Evolutionary conservation across 2,113 vertebrate genomes (phyloP).

Genomic region (Cynoglossus semilaevis): DNA sequence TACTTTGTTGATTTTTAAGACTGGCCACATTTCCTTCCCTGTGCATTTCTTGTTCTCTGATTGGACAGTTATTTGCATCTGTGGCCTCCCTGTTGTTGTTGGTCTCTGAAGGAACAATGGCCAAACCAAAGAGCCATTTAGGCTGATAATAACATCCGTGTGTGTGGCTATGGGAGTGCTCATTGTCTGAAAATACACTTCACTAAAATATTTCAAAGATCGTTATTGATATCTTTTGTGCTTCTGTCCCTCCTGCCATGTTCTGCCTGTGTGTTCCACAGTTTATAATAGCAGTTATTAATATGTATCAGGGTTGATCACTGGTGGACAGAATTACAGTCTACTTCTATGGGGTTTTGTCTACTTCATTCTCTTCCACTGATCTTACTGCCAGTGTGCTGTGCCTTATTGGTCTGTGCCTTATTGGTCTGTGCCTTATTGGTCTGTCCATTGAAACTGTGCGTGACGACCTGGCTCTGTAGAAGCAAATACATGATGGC

Average conservation of each 20-base stretch:
- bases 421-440: too few relatives aligned
- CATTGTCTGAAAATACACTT: constrained; percentile 41
- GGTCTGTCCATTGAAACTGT: too few relatives aligned
- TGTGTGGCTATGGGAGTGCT: constrained; percentile 1
- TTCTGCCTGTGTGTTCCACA: constrained; percentile 32
- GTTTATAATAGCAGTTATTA: constrained; percentile 59
- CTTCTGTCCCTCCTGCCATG: constrained; percentile 4
- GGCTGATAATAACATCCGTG: background rate
- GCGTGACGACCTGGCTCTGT: too few relatives aligned
- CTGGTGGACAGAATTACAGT: constrained; percentile 44
- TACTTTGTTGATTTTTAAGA: constrained; percentile 25
- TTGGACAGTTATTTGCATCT: constrained; percentile 7
- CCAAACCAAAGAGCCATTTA: too few relatives aligned
- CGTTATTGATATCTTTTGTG: constrained; percentile 15
- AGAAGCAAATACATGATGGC: too few relatives aligned
- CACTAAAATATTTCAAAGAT: constrained; percentile 21
- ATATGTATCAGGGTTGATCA: constrained; percentile 66
- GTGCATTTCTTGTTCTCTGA: background rate
- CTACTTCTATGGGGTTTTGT: constrained; percentile 40
- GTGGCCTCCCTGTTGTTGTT: too few relatives aligned
- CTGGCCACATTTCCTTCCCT: constrained; percentile 37
- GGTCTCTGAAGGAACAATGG: too few relatives aligned
- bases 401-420: too few relatives aligned
- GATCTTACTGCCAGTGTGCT: constrained; percentile 16
- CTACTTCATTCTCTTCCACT: constrained; percentile 45